phyloP scores from a whole-genome alignment of 2,797 vertebrate species.

The Gallinago solitaria region DNA sequence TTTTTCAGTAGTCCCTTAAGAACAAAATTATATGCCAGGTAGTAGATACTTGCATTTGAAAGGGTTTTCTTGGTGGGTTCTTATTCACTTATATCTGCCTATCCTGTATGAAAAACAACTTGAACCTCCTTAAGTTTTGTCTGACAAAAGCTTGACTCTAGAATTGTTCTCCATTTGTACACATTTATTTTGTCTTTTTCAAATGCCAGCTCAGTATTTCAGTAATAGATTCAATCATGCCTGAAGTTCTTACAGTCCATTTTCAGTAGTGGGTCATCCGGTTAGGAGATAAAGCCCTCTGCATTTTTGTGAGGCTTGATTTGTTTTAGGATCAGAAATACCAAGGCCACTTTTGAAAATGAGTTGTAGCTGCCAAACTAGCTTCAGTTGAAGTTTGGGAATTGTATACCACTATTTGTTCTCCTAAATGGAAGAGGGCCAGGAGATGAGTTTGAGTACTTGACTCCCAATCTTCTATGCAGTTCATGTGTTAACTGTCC shows the following conservation, averaged over 20 bases:
- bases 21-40: not conserved
- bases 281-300: not conserved
- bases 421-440: not conserved
- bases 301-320: not conserved
- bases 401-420: not conserved
- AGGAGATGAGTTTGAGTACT: not conserved
- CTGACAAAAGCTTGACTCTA: not conserved
- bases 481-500: not conserved
- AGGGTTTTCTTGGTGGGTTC: not conserved
- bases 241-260: not conserved
- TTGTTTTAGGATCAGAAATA: not conserved
- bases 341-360: not conserved
- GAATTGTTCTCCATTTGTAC: not conserved
- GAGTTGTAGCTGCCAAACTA: not conserved
- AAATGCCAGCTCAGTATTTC: slow-evolving; percentile 26
- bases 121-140: not conserved
- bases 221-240: not conserved
- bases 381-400: not conserved
- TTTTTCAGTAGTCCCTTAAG: not conserved
- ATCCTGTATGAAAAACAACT: not conserved
- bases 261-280: not conserved
- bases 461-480: not conserved
- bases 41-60: not conserved
- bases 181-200: slow-evolving; percentile 1
- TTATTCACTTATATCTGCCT: not conserved